Evolutionary conservation across 53 echinoderm and acorn worm genomes (phyloP).

Genomic region (Antedon mediterranea): DNA sequence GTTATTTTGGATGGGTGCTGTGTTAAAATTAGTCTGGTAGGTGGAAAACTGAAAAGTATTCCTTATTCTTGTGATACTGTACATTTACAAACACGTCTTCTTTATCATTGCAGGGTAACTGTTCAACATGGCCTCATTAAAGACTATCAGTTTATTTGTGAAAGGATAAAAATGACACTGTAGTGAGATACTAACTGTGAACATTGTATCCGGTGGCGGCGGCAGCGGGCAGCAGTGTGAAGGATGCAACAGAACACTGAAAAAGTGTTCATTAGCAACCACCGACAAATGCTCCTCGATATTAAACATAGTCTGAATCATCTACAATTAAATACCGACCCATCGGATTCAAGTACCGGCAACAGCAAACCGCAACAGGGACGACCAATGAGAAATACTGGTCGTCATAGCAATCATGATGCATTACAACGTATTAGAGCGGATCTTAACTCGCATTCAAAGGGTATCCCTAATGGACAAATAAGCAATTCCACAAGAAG

Average conservation of each 20-base stretch:
- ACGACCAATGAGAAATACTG: background rate
- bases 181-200: background rate
- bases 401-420: background rate
- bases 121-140: no score
- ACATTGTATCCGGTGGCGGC: background rate
- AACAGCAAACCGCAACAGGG: background rate
- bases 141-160: background rate
- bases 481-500: background rate
- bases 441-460: background rate
- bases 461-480: background rate
- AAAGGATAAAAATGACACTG: background rate
- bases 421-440: background rate
- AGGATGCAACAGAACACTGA: background rate
- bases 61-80: no score
- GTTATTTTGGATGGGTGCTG: no score
- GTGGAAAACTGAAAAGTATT: no score
- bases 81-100: no score
- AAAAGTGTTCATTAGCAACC: constrained; percentile 39
- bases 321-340: constrained; percentile 32
- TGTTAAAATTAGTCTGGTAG: no score
- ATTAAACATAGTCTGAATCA: constrained; percentile 70
- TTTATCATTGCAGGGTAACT: no score
- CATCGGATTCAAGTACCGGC: background rate
- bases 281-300: constrained; percentile 67
- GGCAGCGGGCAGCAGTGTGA: no score